Evolutionary conservation across 2,888 invertebrate genomes (phyloP).

Genomic region (Panopea generosa): DNA sequence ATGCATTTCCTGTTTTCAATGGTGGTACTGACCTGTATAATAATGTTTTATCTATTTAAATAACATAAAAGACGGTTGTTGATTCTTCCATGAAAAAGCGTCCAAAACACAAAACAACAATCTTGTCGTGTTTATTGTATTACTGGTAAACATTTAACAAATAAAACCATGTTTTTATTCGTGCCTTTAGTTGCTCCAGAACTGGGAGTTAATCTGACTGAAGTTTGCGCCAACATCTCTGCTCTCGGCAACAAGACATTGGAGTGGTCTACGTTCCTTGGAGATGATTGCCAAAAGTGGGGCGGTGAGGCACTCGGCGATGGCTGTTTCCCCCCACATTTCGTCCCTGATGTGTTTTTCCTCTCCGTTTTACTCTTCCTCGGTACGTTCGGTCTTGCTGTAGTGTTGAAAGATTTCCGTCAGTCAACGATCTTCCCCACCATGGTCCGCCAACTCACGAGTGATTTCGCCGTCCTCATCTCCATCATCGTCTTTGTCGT

Average conservation of each 20-base stretch:
- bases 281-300: constrained; percentile 36
- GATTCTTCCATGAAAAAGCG: no score
- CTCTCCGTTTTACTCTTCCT: constrained; percentile 97
- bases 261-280: constrained; percentile 21
- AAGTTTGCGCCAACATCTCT: constrained; percentile 26
- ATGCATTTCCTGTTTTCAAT: no score
- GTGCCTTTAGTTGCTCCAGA: no score
- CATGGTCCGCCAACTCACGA: constrained; percentile 93
- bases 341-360: constrained; percentile 91
- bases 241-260: constrained; percentile 14
- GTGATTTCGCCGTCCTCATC: constrained; percentile 98
- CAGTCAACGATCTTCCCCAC: constrained; percentile 81
- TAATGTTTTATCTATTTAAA: no score
- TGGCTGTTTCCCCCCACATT: constrained; percentile 59
- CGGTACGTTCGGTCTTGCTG: constrained; percentile 95
- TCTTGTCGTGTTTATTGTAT: no score
- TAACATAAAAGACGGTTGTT: no score
- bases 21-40: no score
- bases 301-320: constrained; percentile 86
- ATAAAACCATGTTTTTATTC: no score
- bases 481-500: constrained; percentile 96
- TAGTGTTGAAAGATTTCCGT: constrained; percentile 96
- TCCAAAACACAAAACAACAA: no score
- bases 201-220: not conserved
- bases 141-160: no score